Conservation (phyloP, 2,113 vertebrate species). For the Nycticorax nycticorax region DNA sequence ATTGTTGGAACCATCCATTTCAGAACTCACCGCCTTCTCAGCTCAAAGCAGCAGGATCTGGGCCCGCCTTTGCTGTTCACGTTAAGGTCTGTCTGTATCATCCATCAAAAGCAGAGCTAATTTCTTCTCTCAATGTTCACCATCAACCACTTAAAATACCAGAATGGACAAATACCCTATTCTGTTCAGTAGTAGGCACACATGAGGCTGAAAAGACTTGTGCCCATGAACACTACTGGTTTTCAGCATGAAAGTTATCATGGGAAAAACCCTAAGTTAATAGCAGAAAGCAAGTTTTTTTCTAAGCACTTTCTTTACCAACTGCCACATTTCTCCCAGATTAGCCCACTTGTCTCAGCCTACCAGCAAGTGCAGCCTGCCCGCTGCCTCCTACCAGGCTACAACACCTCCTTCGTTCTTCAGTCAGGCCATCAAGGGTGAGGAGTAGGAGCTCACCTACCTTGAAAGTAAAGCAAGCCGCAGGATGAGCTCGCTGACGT, state of each 20-base stretch:
- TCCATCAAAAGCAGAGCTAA: neutral
- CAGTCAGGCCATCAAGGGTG: rapidly evolving
- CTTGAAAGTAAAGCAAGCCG: neutral
- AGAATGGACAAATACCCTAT: neutral
- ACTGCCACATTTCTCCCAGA: neutral
- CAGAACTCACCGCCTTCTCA: rapidly evolving
- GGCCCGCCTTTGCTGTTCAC: neutral
- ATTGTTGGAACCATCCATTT: neutral
- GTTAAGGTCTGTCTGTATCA: neutral
- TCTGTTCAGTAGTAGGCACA: neutral
- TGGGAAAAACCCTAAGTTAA: neutral
- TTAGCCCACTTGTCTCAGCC: neutral
- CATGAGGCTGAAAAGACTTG: neutral
- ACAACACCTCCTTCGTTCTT: neutral
- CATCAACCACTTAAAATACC: neutral
- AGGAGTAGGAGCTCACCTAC: neutral
- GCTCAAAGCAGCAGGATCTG: neutral
- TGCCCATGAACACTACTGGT: neutral
- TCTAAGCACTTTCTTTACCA: neutral
- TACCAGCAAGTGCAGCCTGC: rapidly evolving
- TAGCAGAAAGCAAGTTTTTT: neutral
- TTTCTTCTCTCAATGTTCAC: neutral
- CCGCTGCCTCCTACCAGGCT: neutral
- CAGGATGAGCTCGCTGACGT: neutral
- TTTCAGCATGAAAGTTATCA: neutral